These are phyloP conservation scores for Carposina sasakii DNA, from an alignment of 1,140 invertebrate species.

Conservation along the genomic window DNA sequence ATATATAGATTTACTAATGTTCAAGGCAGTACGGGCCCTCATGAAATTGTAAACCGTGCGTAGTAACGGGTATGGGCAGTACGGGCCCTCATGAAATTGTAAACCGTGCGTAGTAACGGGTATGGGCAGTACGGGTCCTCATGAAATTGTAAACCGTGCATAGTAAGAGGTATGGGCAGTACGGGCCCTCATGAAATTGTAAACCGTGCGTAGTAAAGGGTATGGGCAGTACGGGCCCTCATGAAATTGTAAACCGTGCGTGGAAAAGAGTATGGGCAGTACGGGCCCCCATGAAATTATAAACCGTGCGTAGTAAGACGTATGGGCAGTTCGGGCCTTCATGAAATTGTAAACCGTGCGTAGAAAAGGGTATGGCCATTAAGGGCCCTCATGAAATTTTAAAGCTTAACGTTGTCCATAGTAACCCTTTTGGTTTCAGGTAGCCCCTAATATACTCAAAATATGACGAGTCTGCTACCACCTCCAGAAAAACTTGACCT, in stretches of 20 bases:
- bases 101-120: background rate
- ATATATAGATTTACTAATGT: background rate
- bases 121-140: too few relatives aligned
- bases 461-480: conserved; percentile 2
- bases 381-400: too few relatives aligned
- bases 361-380: background rate
- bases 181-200: background rate
- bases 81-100: background rate
- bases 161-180: background rate
- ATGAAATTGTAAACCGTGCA: too few relatives aligned
- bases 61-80: background rate
- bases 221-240: too few relatives aligned
- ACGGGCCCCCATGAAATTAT: background rate
- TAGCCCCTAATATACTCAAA: background rate
- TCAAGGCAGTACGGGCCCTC: background rate
- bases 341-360: background rate
- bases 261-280: too few relatives aligned
- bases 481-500: conserved; percentile 5
- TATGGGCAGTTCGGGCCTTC: background rate
- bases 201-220: background rate
- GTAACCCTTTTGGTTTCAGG: background rate
- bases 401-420: too few relatives aligned
- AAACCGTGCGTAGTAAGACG: background rate
- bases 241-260: too few relatives aligned
- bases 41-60: background rate